Evolutionary conservation across 2,113 vertebrate species (phyloP), one percentile per base, ranked within the genome.

Genomic region (Vidua chalybeata): DNA sequence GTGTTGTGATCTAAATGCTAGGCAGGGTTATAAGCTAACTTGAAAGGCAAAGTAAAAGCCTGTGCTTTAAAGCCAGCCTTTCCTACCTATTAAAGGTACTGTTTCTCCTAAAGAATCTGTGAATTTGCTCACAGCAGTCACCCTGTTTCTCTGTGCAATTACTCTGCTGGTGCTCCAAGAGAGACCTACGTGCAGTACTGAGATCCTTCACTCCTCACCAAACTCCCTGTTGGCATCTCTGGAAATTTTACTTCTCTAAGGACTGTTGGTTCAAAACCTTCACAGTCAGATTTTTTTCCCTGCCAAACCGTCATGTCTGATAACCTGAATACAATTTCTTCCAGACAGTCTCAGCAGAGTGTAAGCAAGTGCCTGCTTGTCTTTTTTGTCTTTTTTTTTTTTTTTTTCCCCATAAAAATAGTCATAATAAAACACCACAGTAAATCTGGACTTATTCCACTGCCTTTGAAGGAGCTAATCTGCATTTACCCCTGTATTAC

Each of bases 391-490:
- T 35, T 41, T 52, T 46, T 66, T 35, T 35, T 35, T 35, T 35
- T 46, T 33, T 5, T 43, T 26, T 37, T n/a, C n/a, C 26, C 13
- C 21, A 49, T 17, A 37, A 22, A 71, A 76, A 41, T 22, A 91
- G 59, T 73, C 82, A 28, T 51, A 84, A 83, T 80, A 77, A 86
- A 71, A 88, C 31, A 73, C 64, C 9, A 27, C 48, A 12, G 1
- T 41, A 94, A 91, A 78, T 84, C 83, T 88, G 85, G 78, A 74
- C 8, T 93, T 79, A 93, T 13, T 92, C 76, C 56, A 67, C 13
- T 88, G 69, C 75, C 73, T 92, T 95, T 89, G 79, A 87, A 94
- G 39, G 58, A 92, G 39, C 62, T 95, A 72, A 93, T 95, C 91
- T 91, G 74, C 59, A 68, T 94, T 95, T 94, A 82, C 45, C 54